A percentile compares a stretch with the other conserved stretches of the same genome.
Evolutionary conservation across 2,888 invertebrate species (phyloP).

Genomic region (Octonoba sinensis): DNA sequence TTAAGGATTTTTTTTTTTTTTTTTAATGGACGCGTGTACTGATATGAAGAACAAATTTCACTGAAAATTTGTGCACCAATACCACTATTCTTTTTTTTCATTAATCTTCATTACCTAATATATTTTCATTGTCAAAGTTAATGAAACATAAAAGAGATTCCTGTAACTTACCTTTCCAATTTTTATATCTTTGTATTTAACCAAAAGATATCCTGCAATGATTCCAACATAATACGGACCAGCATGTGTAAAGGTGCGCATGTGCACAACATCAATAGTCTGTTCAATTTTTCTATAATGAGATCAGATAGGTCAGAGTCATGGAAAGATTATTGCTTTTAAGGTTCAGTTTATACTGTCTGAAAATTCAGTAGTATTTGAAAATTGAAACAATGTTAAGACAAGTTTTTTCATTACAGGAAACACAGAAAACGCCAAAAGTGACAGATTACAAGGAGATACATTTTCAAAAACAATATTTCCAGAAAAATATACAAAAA

Average conservation of each 20-base stretch:
- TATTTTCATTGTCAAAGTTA: background rate
- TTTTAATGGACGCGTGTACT: too few species aligned
- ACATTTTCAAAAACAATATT: too few species aligned
- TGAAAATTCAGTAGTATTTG: too few species aligned
- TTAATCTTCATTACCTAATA: background rate
- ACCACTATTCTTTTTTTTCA: background rate
- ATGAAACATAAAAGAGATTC: background rate
- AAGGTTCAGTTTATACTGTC: too few species aligned
- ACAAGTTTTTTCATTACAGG: too few species aligned
- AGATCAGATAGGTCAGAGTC: background rate
- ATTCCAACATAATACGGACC: constrained; percentile 65
- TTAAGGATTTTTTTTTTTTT: too few species aligned
- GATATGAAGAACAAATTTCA: too few species aligned
- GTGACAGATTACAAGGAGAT: too few species aligned
- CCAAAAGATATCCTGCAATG: constrained; percentile 52
- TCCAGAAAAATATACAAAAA: too few species aligned
- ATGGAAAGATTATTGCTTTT: too few species aligned
- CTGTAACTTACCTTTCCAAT: constrained; percentile 26
- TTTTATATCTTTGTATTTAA: constrained; percentile 39
- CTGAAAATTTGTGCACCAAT: background rate
- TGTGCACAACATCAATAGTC: constrained; percentile 50
- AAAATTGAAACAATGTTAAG: too few species aligned
- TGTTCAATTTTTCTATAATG: constrained; percentile 46
- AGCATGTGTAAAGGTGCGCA: constrained; percentile 65
- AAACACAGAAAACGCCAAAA: too few species aligned